Conservation (phyloP, 2,888 invertebrate species). For the Perizoma flavofasciatum region DNA sequence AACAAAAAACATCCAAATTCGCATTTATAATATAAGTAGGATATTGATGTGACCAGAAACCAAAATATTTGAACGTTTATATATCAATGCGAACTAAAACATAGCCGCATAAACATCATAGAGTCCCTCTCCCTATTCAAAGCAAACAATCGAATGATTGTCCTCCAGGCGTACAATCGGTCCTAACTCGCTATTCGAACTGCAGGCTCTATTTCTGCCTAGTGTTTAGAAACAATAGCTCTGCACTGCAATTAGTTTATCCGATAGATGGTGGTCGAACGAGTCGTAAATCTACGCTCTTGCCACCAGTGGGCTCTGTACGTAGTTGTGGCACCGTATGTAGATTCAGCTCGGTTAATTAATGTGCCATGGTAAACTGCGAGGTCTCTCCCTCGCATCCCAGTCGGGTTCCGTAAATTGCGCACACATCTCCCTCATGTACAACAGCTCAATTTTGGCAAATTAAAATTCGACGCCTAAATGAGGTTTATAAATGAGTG, state of each 20-base stretch:
- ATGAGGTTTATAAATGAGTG: slow-evolving; percentile 39
- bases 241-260: slow-evolving; percentile 80
- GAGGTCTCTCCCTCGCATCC: slow-evolving; percentile 70
- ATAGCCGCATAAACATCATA: slow-evolving; percentile 45
- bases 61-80: too few relatives aligned
- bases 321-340: slow-evolving; percentile 77
- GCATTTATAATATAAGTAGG: too few relatives aligned
- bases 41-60: too few relatives aligned
- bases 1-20: too few relatives aligned
- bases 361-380: slow-evolving; percentile 80
- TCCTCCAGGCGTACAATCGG: slow-evolving; percentile 56
- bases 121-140: slow-evolving; percentile 43
- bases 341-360: slow-evolving; percentile 80
- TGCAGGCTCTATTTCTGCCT: slow-evolving; percentile 67
- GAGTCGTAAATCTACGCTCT: slow-evolving; percentile 80
- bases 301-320: slow-evolving; percentile 75
- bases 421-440: slow-evolving; percentile 74
- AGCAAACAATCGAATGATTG: slow-evolving; percentile 67
- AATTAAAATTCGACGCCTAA: slow-evolving; percentile 67
- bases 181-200: slow-evolving; percentile 46
- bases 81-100: slow-evolving; percentile 30
- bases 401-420: slow-evolving; percentile 75
- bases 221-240: slow-evolving; percentile 81
- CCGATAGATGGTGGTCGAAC: slow-evolving; percentile 81
- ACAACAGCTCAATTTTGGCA: slow-evolving; percentile 69